Evolutionary conservation across 2,888 invertebrate genomes (phyloP), one percentile per base, ranked within the genome.

Genomic region (Rhodophaea formosa): DNA sequence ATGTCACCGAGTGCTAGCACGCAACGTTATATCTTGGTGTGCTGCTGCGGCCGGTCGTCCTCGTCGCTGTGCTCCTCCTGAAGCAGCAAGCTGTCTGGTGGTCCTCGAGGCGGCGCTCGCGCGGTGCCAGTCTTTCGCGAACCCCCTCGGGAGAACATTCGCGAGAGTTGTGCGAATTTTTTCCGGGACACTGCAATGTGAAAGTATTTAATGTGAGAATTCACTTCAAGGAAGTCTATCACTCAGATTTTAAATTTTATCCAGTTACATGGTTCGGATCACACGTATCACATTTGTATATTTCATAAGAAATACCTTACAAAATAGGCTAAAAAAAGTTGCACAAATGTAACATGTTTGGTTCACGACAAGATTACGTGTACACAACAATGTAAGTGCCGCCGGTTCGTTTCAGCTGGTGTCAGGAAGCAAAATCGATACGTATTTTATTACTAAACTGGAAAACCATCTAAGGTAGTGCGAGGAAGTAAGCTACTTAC

Each of bases 121-220:
- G 90, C 75, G 56, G 73, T 74, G 35, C 82, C 82, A 16, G 82
- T 71, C 68, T 88, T 68, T 71, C 91, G 92, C 59, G 93, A 90
- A 10, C 93, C 92, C 57, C 93, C 93, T 69, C 96, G 93, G 8
- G 95, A 94, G 77, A 96, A 96, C 70, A 96, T 95, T 61, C 94
- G 92, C 7, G 96, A 95, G 63, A 96, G 87, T 84, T 96, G 96
- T 17, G 95, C 93, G 83, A 96, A 96, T 82, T 96, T 96, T 77
- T 95, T 95, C 62, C 95, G 93, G 7, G 96, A 96, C 67, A 95
- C 94, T 95, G 83, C 8, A 86, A 86, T 45, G 29, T 23, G 42
- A 16, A 10, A 14, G 15, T 8, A 17, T 7, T 32, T n/a, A 39
- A 17, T 8, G 16, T 23, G 30, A 23, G 23, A 23, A 23, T 23